Conservation (phyloP, 2,113 vertebrate species). For the Eudorcas thomsonii region DNA sequence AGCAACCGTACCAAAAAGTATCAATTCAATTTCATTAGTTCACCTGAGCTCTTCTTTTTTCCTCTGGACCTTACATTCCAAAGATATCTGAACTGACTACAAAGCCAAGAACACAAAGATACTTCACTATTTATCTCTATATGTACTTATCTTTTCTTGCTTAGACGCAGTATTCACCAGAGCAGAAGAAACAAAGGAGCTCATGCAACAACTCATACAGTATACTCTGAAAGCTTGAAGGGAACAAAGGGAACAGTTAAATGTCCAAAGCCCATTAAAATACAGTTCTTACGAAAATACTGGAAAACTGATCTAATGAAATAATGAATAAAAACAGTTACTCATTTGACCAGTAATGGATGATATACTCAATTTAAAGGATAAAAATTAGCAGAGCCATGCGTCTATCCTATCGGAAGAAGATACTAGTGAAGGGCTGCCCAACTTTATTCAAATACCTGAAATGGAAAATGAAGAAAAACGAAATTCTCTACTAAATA, state of each 20-base stretch:
- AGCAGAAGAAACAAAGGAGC: neutral
- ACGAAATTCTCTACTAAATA: neutral
- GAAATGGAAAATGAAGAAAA: neutral
- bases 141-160: neutral
- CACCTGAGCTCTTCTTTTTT: neutral
- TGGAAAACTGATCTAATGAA: neutral
- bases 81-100: neutral
- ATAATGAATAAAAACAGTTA: neutral
- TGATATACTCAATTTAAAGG: neutral
- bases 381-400: neutral
- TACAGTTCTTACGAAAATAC: neutral
- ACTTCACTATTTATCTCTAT: neutral
- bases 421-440: neutral
- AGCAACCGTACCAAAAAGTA: neutral
- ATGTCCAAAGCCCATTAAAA: neutral
- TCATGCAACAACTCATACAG: neutral
- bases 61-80: neutral
- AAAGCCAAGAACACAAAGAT: neutral
- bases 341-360: neutral
- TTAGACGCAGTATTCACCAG: neutral
- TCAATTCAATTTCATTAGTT: neutral
- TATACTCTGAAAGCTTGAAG: neutral
- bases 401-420: neutral
- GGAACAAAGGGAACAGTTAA: neutral
- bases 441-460: neutral